Conservation (phyloP, 2,113 vertebrate genomes). For the Pandion haliaetus region DNA sequence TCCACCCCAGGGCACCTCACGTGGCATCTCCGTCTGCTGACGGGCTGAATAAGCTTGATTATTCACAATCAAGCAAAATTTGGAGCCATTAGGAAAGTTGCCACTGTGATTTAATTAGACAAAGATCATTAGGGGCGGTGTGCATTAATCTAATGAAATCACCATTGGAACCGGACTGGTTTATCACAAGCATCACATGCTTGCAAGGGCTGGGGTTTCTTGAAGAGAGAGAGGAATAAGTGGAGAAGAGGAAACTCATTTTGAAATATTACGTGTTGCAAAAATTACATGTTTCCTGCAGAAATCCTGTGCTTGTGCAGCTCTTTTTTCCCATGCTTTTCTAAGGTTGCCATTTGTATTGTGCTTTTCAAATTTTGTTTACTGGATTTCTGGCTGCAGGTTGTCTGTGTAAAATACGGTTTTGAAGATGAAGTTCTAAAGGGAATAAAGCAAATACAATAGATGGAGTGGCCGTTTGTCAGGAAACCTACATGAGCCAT, state of each 20-base stretch:
- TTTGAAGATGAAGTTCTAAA: neutral
- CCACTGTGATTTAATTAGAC: constrained; percentile 49
- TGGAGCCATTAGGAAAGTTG: constrained; percentile 24
- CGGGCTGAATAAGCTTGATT: constrained; percentile 50
- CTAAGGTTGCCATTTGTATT: neutral
- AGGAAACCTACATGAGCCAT: neutral
- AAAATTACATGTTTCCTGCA: neutral
- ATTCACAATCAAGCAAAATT: neutral
- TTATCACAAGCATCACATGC: neutral
- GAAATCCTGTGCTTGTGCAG: neutral
- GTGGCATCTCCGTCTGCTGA: constrained; percentile 57
- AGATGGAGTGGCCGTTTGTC: neutral
- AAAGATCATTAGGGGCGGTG: constrained; percentile 40
- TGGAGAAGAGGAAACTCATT: neutral
- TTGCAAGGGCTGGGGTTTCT: neutral
- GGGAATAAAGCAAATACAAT: constrained; percentile 17
- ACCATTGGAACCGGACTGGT: constrained; percentile 13
- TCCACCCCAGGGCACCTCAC: neutral
- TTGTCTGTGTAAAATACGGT: neutral
- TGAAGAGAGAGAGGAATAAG: neutral
- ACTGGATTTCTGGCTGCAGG: neutral
- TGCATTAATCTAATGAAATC: constrained; percentile 41
- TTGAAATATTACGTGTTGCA: neutral
- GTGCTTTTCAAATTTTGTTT: neutral
- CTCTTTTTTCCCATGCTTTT: neutral